Base-by-base conservation (phyloP, 2,888 invertebrate species). In the Chloroclysta siterata region DNA sequence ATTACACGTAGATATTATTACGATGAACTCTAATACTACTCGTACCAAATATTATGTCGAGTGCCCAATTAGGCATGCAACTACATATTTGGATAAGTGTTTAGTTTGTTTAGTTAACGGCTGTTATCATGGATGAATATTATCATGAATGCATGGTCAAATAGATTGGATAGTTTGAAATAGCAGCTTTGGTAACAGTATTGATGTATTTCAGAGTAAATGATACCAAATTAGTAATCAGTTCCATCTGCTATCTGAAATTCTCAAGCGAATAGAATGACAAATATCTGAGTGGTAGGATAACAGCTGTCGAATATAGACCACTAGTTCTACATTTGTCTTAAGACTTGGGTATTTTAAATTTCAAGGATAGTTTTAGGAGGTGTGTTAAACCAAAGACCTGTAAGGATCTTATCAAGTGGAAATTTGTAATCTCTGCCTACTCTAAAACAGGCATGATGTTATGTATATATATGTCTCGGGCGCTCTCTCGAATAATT, bases 1-100 rank as follows among this genome's bases (percentile, higher is more conserved):
- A 65, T 61, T 66, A 54, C 42, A 60, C 41, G 36, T 29, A 15
- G 42, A 7, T 51, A 51, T 55, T 42, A 44, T 44, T 3, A 39
- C 11, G 50, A 48, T 53, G 0, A 11, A 54, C 46, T 44, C 17
- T 11, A 48, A 56, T 28, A 42, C 11, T 47, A 33, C 48, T 29
- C 28, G 47, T 53, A 15, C 44, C 46, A 36, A 15, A 52, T 50
- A 22, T 56, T 48, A 48, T 39, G 60, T 42, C 53, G 44, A 60
- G 59, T 55, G 36, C 44, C 39, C 59, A 54, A 53, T 56, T 55
- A 58, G 14, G 55, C 46, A 46, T 42, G 42, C n/a, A 4, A 44
- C 36, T 39, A 55, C 11, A 46, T 52, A 29, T 64, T 60, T n/a
- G 46, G 36, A n/a, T 52, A 41, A 41, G 39, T 52, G 36, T 41